Conservation (phyloP, 2,113 vertebrate genomes). For the Microtus pennsylvanicus region DNA sequence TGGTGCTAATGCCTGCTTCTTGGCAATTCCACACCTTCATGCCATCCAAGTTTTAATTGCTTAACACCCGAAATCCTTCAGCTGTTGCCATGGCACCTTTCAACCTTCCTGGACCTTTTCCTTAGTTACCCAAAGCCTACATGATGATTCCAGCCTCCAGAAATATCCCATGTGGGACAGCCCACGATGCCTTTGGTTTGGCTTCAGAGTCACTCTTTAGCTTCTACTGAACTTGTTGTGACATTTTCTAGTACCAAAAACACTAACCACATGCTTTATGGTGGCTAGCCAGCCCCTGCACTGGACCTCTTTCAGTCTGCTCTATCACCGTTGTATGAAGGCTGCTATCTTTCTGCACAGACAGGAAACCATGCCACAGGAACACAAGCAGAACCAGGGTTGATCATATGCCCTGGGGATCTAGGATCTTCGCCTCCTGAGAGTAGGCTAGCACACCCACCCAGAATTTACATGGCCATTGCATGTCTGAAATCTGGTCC, state of each 20-base stretch:
- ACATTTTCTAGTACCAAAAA: not conserved
- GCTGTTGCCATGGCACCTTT: not conserved
- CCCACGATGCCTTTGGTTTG: not conserved
- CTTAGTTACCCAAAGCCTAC: not conserved
- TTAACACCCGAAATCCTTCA: not conserved
- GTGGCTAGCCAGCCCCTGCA: not conserved
- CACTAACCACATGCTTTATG: rapidly evolving
- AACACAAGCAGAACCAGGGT: not conserved
- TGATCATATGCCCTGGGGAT: not conserved
- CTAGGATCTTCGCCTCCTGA: no score
- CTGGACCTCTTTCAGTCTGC: not conserved
- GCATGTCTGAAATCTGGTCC: not conserved
- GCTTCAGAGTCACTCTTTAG: not conserved
- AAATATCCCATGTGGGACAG: not conserved
- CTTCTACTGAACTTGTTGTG: not conserved
- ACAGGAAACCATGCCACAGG: not conserved
- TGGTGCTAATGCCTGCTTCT: not conserved
- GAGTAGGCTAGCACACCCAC: not conserved
- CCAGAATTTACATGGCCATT: not conserved
- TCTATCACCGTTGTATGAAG: not conserved
- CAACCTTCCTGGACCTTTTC: not conserved
- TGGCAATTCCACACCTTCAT: not conserved
- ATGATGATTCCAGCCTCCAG: not conserved
- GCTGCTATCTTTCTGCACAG: not conserved
- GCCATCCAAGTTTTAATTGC: conserved; percentile 15